A percentile compares a stretch with the other conserved stretches of the same genome.
phyloP scores from a whole-genome alignment of 2,113 vertebrate genomes.

The Tyrannus savana region DNA sequence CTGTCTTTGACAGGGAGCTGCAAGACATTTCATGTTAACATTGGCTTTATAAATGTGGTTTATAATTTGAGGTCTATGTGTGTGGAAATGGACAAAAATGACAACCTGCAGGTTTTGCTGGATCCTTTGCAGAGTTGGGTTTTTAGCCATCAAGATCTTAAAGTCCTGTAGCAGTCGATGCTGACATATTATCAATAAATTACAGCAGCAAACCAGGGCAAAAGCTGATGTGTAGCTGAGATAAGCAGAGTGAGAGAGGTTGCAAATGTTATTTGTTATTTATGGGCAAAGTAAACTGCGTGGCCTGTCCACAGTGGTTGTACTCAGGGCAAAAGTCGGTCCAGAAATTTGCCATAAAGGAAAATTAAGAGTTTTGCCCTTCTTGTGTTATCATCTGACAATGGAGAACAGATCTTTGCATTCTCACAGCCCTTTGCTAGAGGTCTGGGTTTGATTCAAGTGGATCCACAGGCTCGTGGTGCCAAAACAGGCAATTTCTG shows the following conservation, averaged over 20 bases:
- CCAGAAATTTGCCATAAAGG: not conserved
- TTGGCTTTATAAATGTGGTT: not conserved
- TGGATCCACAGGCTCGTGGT: constrained; percentile 22
- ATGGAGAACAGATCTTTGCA: not conserved
- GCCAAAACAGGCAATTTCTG: constrained; percentile 61
- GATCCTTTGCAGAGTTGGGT: not conserved
- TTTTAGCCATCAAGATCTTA: not conserved
- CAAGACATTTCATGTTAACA: not conserved
- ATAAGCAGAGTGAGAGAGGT: not conserved
- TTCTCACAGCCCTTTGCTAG: not conserved
- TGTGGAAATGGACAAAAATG: not conserved
- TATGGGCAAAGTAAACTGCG: not conserved
- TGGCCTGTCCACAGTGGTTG: rapidly evolving
- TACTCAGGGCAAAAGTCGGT: not conserved
- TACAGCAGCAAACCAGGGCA: not conserved
- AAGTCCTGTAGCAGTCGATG: not conserved
- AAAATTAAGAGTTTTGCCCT: not conserved
- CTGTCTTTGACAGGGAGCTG: not conserved
- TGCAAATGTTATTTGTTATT: not conserved
- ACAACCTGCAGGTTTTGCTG: not conserved
- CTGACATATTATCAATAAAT: not conserved
- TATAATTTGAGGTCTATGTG: not conserved
- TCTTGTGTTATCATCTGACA: not conserved
- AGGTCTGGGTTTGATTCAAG: constrained; percentile 52
- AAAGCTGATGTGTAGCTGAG: not conserved